Base-by-base conservation (phyloP, 2,797 vertebrate genomes). In the Tauraco hartlaubi region DNA sequence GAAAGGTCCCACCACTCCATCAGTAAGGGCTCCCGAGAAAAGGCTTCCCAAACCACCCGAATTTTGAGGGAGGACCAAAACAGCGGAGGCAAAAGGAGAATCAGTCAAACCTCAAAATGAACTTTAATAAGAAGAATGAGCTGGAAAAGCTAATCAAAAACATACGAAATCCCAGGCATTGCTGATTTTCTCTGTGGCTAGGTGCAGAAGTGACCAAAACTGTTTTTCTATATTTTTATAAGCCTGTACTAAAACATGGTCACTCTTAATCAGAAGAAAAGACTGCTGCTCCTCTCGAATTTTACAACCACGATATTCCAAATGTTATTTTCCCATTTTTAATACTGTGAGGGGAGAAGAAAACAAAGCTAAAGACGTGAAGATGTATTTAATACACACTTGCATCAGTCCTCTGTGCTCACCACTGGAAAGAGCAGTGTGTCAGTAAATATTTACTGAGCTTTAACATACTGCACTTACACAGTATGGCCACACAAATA, bases 81-180 rank as follows among this genome's bases (percentile, higher is more conserved):
- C 21, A 51, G 61, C 58, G 69, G 73, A 81, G 75, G 85, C 66
- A n/a, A 49, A 46, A 88, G 11, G 19, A 91, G 37, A 39, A 62
- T 17, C 69, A 59, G 48, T 49, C 88, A 87, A 97, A 93, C 77
- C 63, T 83, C 93, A 72, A 29, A 87, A 68, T 92, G 63, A 94
- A 85, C 77, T 91, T 48, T 51, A 92, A 59, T 39, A 84, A 44
- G 61, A 76, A 54, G 69, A 94, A 85, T 15, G 78, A 83, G 67
- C 35, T 0, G 5, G 84, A 81, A 89, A 92, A 90, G 72, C 26
- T 82, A 87, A 94, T 87, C 20, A 52, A 76, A 96, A 94, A 19
- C 93, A 96, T 15, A 35, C 17, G 6, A 67, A 77, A 82, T 13
- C 43, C 44, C n/a, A 25, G 2, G 58, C 52, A 15, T 11, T 48